Evolutionary conservation across 2,113 vertebrate genomes (phyloP), one percentile per base, ranked within the genome.

Genomic region (Hassar affinis): DNA sequence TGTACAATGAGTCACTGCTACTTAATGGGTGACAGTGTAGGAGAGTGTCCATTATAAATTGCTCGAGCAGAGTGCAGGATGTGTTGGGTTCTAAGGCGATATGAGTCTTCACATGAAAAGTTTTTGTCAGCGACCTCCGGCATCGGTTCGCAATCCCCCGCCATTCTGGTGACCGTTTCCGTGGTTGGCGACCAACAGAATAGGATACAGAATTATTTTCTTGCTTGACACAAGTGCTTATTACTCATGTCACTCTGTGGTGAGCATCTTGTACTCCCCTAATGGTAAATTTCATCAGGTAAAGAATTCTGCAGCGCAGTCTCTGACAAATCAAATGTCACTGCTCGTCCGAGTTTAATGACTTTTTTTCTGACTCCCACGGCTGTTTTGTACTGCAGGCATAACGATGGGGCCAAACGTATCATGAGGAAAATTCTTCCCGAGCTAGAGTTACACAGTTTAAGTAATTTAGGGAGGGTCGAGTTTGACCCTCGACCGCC

Each of bases 321-420:
- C 59, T 14, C 56, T 57, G 82, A 86, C 87, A 54, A 82, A 88
- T 84, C 87, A 83, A 80, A 84, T 71, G 79, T 84, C 79, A 79
- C 5, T 10, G 15, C 59, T 82, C 42, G 59, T 84, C 74, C 49
- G 79, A 80, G 87, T 86, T 76, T 84, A 85, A 88, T 80, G 76
- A 84, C 62, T 86, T 86, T 64, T 83, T 86, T 72, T 27, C 66
- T 71, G 25, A 57, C 59, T 76, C 75, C 66, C 66, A 52, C 78
- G 52, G 52, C 66, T 74, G 57, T 79, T 81, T 79, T 62, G 76
- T 56, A 56, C 77, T 74, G 0, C 4, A 59, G 74, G 79, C 42
- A 52, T 66, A 66, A 66, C 77, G 20, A 71, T 68, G 47, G 30
- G 78, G 42, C 51, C 22, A n/a, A 33, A 61, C 57, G 77, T 72